phyloP scores from a whole-genome alignment of 2,888 invertebrate species.

The Phasia obesa region DNA sequence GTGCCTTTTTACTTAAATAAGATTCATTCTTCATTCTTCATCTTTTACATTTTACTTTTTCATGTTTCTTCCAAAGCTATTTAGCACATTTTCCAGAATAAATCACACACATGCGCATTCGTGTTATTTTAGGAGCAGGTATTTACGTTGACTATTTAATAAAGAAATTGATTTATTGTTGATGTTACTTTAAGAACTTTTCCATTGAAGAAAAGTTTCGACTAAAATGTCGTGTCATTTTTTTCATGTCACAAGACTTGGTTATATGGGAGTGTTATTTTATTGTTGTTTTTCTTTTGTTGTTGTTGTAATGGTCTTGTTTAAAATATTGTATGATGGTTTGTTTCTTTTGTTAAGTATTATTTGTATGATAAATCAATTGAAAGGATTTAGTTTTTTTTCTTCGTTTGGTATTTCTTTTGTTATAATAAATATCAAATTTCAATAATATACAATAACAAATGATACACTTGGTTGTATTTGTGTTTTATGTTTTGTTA shows the following conservation, averaged over 20 bases:
- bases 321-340: constrained; percentile 36
- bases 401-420: constrained; percentile 39
- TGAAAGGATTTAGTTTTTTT: constrained; percentile 40
- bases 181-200: constrained; percentile 23
- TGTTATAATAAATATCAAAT: constrained; percentile 66
- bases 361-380: constrained; percentile 38
- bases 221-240: constrained; percentile 26
- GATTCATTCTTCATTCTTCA: too few relatives aligned
- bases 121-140: neutral
- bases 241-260: constrained; percentile 8
- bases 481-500: neutral
- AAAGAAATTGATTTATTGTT: constrained; percentile 42
- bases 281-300: neutral
- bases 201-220: constrained; percentile 32
- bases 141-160: constrained; percentile 9
- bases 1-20: constrained; percentile 61
- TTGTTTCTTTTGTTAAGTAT: constrained; percentile 11
- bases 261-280: constrained; percentile 32
- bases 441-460: constrained; percentile 49
- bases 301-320: constrained; percentile 11
- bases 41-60: too few relatives aligned
- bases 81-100: constrained; percentile 54
- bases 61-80: constrained; percentile 31
- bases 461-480: constrained; percentile 11
- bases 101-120: neutral